Evolutionary conservation across 1,140 invertebrate species (phyloP).

Genomic region (Pollicipes pollicipes): DNA sequence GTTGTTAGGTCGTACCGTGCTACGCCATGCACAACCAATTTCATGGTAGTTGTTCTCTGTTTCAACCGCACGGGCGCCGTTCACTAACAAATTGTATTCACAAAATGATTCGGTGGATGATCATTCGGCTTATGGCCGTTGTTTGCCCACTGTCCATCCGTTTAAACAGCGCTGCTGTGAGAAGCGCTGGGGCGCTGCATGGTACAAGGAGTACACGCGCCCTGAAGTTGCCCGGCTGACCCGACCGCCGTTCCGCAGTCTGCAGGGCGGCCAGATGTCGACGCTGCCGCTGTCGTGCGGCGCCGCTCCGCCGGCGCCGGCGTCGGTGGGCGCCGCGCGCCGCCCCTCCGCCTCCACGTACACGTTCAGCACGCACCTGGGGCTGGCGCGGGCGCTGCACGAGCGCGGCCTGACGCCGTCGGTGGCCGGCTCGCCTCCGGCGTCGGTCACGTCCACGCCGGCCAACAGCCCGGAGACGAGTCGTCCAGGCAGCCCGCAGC

Average conservation of each 20-base stretch:
- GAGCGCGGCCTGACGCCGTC: constrained; percentile 55
- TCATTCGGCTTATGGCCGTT: too few relatives aligned
- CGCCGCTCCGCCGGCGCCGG: background rate
- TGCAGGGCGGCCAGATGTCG: constrained; percentile 3
- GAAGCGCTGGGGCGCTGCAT: too few relatives aligned
- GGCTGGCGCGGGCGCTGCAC: constrained; percentile 58
- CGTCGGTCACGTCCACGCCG: constrained; percentile 61
- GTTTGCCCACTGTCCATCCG: too few relatives aligned
- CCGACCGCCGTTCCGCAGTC: background rate
- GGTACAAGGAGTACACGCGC: too few relatives aligned
- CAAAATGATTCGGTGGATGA: too few relatives aligned
- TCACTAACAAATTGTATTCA: too few relatives aligned
- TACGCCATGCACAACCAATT: too few relatives aligned
- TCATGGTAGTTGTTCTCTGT: too few relatives aligned
- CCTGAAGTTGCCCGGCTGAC: background rate
- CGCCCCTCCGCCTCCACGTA: constrained; percentile 37
- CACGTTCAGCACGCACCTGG: constrained; percentile 58
- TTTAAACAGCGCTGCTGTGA: too few relatives aligned
- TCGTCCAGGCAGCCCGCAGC: constrained; percentile 18
- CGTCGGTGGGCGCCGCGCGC: background rate
- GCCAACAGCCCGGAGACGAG: constrained; percentile 54
- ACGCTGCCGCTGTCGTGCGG: constrained; percentile 4
- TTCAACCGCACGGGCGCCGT: too few relatives aligned
- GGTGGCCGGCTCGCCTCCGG: constrained; percentile 42
- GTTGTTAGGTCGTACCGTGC: too few relatives aligned